Conservation (phyloP, 2,113 vertebrate genomes). For the Fulica atra region DNA sequence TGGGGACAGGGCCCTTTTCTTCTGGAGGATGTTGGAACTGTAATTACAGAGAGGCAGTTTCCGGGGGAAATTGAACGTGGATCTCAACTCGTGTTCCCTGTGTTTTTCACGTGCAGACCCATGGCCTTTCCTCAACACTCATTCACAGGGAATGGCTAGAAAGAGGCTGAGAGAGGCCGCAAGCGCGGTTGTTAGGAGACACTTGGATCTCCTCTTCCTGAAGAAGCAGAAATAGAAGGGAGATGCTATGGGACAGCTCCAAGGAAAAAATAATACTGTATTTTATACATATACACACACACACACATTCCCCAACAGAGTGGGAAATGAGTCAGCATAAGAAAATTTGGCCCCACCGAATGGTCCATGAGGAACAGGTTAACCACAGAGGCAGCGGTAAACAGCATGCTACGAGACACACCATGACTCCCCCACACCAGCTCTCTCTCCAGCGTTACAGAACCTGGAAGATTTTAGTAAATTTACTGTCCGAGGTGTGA, state of each 20-base stretch:
- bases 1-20: conserved; percentile 43
- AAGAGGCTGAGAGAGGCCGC: background rate
- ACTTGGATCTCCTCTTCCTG: background rate
- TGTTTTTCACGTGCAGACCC: conserved; percentile 29
- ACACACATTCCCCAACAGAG: background rate
- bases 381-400: background rate
- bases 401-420: background rate
- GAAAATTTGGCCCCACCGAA: background rate
- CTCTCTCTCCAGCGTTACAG: background rate
- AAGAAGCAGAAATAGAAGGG: background rate
- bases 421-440: background rate
- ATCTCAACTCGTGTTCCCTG: conserved; percentile 23
- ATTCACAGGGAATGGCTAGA: background rate
- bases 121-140: background rate
- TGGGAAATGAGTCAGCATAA: background rate
- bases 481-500: background rate
- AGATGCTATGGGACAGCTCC: background rate
- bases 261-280: background rate
- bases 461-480: background rate
- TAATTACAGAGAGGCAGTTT: conserved; percentile 57
- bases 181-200: background rate
- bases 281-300: background rate
- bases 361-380: background rate
- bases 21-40: conserved; percentile 52
- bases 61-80: conserved; percentile 38